phyloP scores from a whole-genome alignment of 2,888 invertebrate species.

The Hirudinaria manillensis region DNA sequence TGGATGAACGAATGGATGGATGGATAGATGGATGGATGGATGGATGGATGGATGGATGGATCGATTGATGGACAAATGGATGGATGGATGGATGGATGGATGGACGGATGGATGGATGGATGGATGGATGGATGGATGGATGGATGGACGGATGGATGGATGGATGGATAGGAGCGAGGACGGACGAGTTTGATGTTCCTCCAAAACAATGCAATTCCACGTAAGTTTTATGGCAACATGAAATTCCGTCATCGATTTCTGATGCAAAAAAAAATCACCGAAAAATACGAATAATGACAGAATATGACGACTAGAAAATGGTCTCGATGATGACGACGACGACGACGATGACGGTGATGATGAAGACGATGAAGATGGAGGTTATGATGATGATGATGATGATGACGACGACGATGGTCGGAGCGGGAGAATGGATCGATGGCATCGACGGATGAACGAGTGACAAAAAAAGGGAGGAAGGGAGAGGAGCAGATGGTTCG shows the following conservation, averaged over 20 bases:
- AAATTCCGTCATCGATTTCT: not conserved
- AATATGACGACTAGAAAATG: constrained; percentile 1
- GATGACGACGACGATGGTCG: no score
- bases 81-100: no score
- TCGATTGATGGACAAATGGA: no score
- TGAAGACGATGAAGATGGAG: not conserved
- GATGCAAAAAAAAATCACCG: not conserved
- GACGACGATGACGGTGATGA: not conserved
- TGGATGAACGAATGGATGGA: no score
- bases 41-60: no score
- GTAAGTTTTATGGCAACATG: not conserved
- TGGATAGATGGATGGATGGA: no score
- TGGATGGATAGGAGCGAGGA: no score
- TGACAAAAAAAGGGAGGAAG: not conserved
- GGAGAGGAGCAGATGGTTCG: not conserved
- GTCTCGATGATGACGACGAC: constrained; percentile 2
- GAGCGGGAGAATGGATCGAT: no score
- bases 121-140: no score
- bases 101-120: no score
- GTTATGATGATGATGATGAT: not conserved
- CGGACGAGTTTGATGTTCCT: not conserved
- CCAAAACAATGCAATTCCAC: constrained; percentile 10
- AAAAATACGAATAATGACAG: not conserved
- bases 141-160: no score
- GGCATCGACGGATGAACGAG: no score